Evolutionary conservation across 2,113 vertebrate species (phyloP).

Genomic region (Rostratula benghalensis): DNA sequence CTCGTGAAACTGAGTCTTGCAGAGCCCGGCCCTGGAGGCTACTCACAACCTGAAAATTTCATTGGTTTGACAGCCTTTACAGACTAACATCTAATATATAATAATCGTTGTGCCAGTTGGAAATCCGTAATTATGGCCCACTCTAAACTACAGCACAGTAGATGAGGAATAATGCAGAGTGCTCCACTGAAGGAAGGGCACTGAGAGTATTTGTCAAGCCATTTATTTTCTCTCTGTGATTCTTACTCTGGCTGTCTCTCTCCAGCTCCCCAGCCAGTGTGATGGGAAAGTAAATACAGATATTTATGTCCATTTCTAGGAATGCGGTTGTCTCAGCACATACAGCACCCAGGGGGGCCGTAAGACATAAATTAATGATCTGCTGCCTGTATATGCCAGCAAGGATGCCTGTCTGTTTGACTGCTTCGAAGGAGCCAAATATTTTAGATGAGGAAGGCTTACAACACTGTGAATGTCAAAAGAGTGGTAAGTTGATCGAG

Average conservation of each 20-base stretch:
- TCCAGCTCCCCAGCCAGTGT: slow-evolving; percentile 26
- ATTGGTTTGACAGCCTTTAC: slow-evolving; percentile 39
- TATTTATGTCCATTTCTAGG: slow-evolving; percentile 29
- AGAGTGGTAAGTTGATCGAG: neutral
- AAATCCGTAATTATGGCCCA: slow-evolving; percentile 69
- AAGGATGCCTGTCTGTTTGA: neutral
- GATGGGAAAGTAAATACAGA: slow-evolving; percentile 57
- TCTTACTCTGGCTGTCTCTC: slow-evolving; percentile 27
- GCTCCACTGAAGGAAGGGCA: neutral
- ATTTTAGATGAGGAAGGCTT: neutral
- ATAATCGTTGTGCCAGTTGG: slow-evolving; percentile 64
- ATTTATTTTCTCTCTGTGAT: slow-evolving; percentile 45
- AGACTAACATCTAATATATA: slow-evolving; percentile 25
- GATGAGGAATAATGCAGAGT: slow-evolving; percentile 2
- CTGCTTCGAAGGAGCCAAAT: slow-evolving; percentile 27
- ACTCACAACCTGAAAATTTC: slow-evolving; percentile 31
- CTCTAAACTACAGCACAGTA: slow-evolving; percentile 37
- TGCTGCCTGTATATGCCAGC: neutral
- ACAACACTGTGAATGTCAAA: slow-evolving; percentile 8
- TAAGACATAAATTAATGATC: slow-evolving; percentile 31
- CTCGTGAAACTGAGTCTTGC: neutral
- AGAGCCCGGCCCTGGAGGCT: slow-evolving; percentile 18
- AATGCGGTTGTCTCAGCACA: slow-evolving; percentile 32
- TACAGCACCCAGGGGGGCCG: neutral
- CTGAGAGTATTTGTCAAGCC: slow-evolving; percentile 34